These are phyloP conservation scores for Amiota communis DNA, from an alignment of 2,888 invertebrate genomes.

Conservation along the genomic window DNA sequence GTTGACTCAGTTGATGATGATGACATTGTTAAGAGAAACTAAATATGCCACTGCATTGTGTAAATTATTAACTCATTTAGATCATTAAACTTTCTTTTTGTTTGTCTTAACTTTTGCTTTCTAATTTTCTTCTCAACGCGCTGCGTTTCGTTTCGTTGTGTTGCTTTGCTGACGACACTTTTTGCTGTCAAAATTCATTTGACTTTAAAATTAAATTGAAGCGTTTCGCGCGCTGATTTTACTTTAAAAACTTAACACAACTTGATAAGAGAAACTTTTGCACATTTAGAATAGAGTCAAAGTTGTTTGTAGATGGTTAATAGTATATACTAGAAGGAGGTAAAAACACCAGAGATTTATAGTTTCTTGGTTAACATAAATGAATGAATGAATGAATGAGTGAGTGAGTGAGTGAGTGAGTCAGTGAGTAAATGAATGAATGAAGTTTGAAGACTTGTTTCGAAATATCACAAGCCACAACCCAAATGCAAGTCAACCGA, in stretches of 20 bases:
- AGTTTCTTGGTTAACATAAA: not conserved
- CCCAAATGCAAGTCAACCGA: not conserved
- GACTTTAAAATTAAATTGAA: constrained; percentile 25
- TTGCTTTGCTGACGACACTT: constrained; percentile 9
- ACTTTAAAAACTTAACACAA: no score
- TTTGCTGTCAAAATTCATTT: constrained; percentile 21
- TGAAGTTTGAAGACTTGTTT: constrained; percentile 8
- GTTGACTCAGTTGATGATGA: not conserved
- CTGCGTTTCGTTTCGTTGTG: no score
- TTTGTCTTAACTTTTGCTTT: no score
- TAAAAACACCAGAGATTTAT: no score
- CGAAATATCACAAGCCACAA: not conserved
- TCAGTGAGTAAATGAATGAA: constrained; percentile 13
- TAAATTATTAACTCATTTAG: constrained; percentile 27
- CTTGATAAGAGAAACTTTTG: no score
- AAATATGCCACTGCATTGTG: not conserved
- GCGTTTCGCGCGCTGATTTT: constrained; percentile 7
- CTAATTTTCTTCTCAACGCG: no score
- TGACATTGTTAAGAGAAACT: not conserved
- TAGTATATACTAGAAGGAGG: no score
- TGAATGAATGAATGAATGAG: not conserved
- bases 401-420: constrained; percentile 9
- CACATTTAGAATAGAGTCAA: no score
- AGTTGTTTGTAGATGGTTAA: no score
- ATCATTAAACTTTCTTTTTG: constrained; percentile 17